A percentile compares a stretch with the other conserved stretches of the same genome.
Conservation (phyloP, 2,113 vertebrate species). For the Lophius piscatorius region DNA sequence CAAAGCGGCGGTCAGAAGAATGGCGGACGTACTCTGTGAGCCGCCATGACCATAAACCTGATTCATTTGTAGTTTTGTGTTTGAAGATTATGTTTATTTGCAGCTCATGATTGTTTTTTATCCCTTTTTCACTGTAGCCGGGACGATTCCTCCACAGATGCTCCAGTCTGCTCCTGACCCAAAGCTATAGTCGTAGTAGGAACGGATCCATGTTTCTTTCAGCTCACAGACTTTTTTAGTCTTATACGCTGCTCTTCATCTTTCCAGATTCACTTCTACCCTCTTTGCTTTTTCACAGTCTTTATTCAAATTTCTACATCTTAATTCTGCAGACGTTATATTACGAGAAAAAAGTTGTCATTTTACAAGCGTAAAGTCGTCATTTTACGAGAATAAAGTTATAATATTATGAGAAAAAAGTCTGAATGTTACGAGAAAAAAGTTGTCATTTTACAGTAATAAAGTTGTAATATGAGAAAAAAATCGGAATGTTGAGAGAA, state of each 20-base stretch:
- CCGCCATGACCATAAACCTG: neutral
- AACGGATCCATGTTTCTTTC: conserved; percentile 25
- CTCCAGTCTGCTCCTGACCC: conserved; percentile 52
- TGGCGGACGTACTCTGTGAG: conserved; percentile 72
- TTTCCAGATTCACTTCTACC: neutral
- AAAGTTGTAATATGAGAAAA: no score
- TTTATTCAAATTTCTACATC: neutral
- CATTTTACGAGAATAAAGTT: no score
- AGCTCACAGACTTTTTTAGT: conserved; percentile 1
- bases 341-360: no score
- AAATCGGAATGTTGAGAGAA: no score
- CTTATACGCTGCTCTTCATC: neutral
- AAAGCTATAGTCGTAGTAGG: conserved; percentile 63
- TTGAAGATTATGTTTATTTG: no score
- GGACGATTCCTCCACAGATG: conserved; percentile 60
- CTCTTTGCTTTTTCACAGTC: neutral
- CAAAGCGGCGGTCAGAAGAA: conserved; percentile 65
- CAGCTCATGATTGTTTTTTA: no score
- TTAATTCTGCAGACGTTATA: conserved; percentile 11
- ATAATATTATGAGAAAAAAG: no score
- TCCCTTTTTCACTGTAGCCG: conserved; percentile 52
- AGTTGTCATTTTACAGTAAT: no score
- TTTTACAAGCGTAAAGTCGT: no score
- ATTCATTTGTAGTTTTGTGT: no score
- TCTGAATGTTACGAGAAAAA: no score